A percentile compares a stretch with the other conserved stretches of the same genome.
Conservation (phyloP, 2,888 invertebrate species). For the Endomychus coccineus region DNA sequence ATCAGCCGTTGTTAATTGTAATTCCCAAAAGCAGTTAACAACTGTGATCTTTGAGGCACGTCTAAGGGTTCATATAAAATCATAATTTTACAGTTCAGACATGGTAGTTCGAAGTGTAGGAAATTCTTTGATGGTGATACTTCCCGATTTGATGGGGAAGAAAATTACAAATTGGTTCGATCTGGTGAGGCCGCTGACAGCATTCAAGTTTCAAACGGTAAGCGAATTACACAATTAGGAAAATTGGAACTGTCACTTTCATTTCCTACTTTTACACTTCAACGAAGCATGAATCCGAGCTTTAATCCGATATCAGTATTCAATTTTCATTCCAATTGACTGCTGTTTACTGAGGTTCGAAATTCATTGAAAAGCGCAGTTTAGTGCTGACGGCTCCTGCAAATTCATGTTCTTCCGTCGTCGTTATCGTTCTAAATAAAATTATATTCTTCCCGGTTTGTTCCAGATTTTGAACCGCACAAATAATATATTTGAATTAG, state of each 20-base stretch:
- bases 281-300: too few species aligned
- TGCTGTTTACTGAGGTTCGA: too few species aligned
- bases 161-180: slow-evolving; percentile 90
- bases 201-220: slow-evolving; percentile 92
- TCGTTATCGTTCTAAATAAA: not conserved
- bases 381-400: slow-evolving; percentile 1
- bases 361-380: not conserved
- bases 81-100: slow-evolving; percentile 63
- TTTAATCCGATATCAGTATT: too few species aligned
- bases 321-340: too few species aligned
- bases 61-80: not conserved
- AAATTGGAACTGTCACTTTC: too few species aligned
- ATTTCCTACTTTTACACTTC: too few species aligned
- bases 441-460: slow-evolving; percentile 4
- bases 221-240: too few species aligned
- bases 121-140: slow-evolving; percentile 81
- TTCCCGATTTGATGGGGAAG: slow-evolving; percentile 81
- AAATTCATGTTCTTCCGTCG: slow-evolving; percentile 1
- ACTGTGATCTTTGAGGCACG: slow-evolving; percentile 1
- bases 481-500: slow-evolving; percentile 94
- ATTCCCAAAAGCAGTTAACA: too few species aligned
- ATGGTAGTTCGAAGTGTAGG: slow-evolving; percentile 86
- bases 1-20: too few species aligned
- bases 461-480: slow-evolving; percentile 84
- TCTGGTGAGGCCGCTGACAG: slow-evolving; percentile 83